These are phyloP conservation scores for Schizotus pectinicornis DNA, from an alignment of 2,888 invertebrate species.

Conservation along the genomic window DNA sequence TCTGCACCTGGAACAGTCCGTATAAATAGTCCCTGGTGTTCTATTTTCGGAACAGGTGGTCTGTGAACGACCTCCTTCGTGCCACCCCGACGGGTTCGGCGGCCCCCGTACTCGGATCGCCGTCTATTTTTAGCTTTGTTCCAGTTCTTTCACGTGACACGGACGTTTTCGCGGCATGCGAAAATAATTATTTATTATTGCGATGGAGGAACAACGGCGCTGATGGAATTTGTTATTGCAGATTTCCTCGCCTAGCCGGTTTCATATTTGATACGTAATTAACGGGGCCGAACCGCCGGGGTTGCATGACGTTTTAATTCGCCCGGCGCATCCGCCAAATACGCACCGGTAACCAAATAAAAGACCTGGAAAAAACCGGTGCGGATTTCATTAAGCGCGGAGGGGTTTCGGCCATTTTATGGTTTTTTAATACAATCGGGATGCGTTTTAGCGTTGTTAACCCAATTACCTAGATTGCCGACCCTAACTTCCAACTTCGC, in stretches of 20 bases:
- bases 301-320: too few relatives aligned
- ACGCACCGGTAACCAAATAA: neutral
- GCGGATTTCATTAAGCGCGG: too few relatives aligned
- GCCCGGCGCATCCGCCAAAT: neutral
- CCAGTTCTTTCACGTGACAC: conserved; percentile 17
- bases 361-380: too few relatives aligned
- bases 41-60: conserved; percentile 34
- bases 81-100: conserved; percentile 17
- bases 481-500: too few relatives aligned
- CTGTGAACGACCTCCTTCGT: conserved; percentile 38
- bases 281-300: neutral
- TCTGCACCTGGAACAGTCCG: conserved; percentile 22
- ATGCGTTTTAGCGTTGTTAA: too few relatives aligned
- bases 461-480: too few relatives aligned
- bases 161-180: conserved; percentile 9
- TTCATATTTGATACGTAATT: conserved; percentile 3
- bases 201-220: neutral
- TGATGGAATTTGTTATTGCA: conserved; percentile 24
- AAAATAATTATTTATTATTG: conserved; percentile 25
- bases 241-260: neutral
- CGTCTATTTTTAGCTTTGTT: conserved; percentile 20
- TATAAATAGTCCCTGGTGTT: conserved; percentile 33
- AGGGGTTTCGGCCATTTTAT: too few relatives aligned
- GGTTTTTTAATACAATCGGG: too few relatives aligned
- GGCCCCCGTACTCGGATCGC: conserved; percentile 31